A percentile compares a stretch with the other conserved stretches of the same genome.
phyloP scores from a whole-genome alignment of 2,113 vertebrate genomes.

The Hippocampus mohnikei region DNA sequence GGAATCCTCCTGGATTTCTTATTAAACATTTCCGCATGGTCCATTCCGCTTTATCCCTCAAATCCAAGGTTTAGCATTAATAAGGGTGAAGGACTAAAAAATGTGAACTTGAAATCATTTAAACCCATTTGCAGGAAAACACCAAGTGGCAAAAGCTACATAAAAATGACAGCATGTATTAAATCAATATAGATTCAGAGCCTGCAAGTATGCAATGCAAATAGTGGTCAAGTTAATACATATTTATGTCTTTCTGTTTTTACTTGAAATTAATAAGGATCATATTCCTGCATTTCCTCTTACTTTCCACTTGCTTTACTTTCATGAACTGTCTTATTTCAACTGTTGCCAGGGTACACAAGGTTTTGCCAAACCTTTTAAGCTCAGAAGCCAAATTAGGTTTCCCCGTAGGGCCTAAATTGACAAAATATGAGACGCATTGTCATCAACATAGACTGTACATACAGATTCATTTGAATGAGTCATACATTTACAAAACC shows the following conservation, averaged over 20 bases:
- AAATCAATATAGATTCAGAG: constrained; percentile 1
- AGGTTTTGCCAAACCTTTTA: not conserved
- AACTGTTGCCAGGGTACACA: not conserved
- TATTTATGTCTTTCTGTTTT: not conserved
- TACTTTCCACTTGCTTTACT: not conserved
- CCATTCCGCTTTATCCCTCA: constrained; percentile 47
- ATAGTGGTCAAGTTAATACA: not conserved
- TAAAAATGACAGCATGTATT: constrained; percentile 9
- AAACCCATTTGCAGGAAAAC: constrained; percentile 1
- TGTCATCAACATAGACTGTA: not conserved
- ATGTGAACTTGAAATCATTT: constrained; percentile 45
- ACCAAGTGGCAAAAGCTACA: constrained; percentile 8
- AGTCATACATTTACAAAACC: no score
- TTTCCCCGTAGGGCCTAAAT: not conserved
- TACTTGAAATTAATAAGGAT: not conserved
- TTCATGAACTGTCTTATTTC: not conserved
- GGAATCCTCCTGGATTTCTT: constrained; percentile 43
- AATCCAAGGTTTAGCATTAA: constrained; percentile 46
- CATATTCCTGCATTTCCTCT: not conserved
- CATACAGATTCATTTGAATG: no score
- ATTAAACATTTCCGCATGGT: constrained; percentile 60
- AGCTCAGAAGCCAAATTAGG: not conserved
- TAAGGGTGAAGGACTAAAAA: constrained; percentile 40
- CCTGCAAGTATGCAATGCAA: not conserved
- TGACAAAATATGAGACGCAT: not conserved